A percentile compares a stretch with the other conserved stretches of the same genome.
These are phyloP conservation scores for Tiliacea aurago DNA, from an alignment of 2,888 invertebrate species.

Conservation along the genomic window DNA sequence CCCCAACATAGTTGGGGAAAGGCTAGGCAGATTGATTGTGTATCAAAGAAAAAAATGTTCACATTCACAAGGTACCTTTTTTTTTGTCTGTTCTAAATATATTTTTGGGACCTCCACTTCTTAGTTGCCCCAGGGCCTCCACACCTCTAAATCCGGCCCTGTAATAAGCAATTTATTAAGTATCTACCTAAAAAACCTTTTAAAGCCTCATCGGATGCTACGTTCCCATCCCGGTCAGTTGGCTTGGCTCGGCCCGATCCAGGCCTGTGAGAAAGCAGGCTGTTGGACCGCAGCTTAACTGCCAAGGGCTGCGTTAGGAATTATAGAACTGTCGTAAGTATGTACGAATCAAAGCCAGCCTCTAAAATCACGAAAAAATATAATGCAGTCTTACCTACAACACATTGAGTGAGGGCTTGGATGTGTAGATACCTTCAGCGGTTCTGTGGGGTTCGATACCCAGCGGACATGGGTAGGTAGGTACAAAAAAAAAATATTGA, in stretches of 20 bases:
- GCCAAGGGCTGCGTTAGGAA: not conserved
- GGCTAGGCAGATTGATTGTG: too few species aligned
- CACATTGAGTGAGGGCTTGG: not conserved
- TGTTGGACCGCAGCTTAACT: not conserved
- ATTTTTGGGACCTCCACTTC: too few species aligned
- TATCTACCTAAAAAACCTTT: too few species aligned
- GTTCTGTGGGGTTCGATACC: not conserved
- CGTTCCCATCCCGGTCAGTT: not conserved
- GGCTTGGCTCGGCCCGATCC: not conserved
- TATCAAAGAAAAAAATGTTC: too few species aligned
- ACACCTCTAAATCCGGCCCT: too few species aligned
- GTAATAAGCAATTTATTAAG: too few species aligned
- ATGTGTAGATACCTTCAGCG: not conserved
- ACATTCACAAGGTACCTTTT: too few species aligned
- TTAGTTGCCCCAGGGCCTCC: too few species aligned
- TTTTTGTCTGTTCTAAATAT: too few species aligned
- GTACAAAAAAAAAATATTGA: not conserved
- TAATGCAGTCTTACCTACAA: not conserved
- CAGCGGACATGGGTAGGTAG: not conserved
- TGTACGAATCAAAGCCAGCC: not conserved
- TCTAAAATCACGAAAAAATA: not conserved
- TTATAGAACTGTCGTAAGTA: not conserved
- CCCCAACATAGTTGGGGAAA: too few species aligned
- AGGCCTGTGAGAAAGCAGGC: too few species aligned
- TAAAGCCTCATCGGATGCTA: not conserved